Base-by-base conservation (phyloP, 2,888 invertebrate genomes). In the Harpalus rufipes region DNA sequence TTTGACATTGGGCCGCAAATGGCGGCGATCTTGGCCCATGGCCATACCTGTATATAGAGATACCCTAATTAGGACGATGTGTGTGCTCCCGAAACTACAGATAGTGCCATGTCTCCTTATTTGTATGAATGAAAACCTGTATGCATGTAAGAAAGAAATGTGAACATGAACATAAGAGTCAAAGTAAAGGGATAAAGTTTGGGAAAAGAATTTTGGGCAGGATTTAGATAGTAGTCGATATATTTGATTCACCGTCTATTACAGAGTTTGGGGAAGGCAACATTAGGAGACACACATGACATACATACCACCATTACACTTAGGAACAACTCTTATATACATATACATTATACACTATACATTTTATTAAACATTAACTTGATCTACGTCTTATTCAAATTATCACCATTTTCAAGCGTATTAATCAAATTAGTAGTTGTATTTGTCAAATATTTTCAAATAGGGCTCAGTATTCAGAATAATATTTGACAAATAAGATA, bases 401-500 rank as follows among this genome's bases (percentile, higher is more conserved):
- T 84, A 84, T 84, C 84, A 84, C 84, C 84, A 78, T 84, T 84
- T 84, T 84, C 84, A 84, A 84, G 84, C 84, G 84, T 84, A 84
- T 84, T 84, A 84, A 84, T 84, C 10, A 84, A 84, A 84, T 78
- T 74, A 84, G 81, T 72, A 63, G n/a, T 74, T 81, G 14, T 85
- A 86, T 83, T 85, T 78, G 88, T 87, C 87, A 88, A 88, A 87
- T 87, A 88, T 89, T 89, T 89, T 88, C 88, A 89, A 89, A 87
- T 88, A 89, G 90, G 90, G 89, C 90, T 90, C 90, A 86, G 68
- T 87, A 85, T 87, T 86, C 89, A 88, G 88, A 89, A 89, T n/a
- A 90, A 89, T 88, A 86, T 87, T 88, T 88, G 88, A 87, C 88
- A 87, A 86, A 84, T 78, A 84, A 84, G 65, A 78, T 81, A 32